phyloP scores from a whole-genome alignment of 2,797 vertebrate species.

The Zalophus californianus region DNA sequence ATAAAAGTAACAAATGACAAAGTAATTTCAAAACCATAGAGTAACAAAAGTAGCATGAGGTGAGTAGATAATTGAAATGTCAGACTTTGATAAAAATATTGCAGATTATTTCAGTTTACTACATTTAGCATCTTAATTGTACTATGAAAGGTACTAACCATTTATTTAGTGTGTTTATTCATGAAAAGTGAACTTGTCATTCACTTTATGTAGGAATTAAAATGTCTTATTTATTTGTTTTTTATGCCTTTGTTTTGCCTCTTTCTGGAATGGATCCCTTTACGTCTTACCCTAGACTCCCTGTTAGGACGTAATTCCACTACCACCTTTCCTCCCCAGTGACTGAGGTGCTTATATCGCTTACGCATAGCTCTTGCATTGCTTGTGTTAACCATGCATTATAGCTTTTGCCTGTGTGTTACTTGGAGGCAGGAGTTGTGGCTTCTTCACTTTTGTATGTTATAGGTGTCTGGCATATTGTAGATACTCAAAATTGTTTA shows the following conservation, averaged over 20 bases:
- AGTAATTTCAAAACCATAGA: neutral
- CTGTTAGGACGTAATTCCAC: neutral
- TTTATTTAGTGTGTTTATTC: neutral
- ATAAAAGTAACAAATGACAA: neutral
- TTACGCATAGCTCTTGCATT: neutral
- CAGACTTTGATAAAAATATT: neutral
- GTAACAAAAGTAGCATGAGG: neutral
- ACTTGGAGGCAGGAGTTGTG: neutral
- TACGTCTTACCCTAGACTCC: neutral
- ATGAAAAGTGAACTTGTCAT: neutral
- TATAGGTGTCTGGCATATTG: neutral
- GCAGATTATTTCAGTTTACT: neutral
- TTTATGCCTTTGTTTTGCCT: neutral
- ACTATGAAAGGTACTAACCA: neutral
- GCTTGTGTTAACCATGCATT: neutral
- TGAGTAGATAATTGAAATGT: neutral
- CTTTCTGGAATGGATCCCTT: neutral
- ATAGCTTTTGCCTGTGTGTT: neutral
- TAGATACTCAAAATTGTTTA: neutral
- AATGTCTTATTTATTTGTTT: constrained; percentile 1
- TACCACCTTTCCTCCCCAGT: neutral
- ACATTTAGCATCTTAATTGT: neutral
- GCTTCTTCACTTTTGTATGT: neutral
- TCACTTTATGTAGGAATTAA: constrained; percentile 2
- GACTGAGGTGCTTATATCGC: neutral